Evolutionary conservation across 2,888 invertebrate species (phyloP), one percentile per base, ranked within the genome.

Genomic region (Tinea pellionella): DNA sequence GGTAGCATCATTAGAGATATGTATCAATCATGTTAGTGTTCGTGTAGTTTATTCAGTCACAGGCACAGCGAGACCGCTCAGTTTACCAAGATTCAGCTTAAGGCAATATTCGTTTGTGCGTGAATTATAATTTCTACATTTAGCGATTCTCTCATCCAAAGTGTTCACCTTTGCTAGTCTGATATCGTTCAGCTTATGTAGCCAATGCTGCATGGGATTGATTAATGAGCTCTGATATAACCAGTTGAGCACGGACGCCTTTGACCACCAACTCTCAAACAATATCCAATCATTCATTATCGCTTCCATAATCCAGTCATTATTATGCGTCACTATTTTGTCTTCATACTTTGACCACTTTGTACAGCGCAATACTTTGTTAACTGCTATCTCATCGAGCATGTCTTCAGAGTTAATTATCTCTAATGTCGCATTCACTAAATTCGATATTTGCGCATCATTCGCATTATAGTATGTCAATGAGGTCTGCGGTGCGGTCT

Each of bases 161-260:
- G 64, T 15, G 19, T 65, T 64, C 12, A 60, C 61, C 42, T 61
- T 61, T 59, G 68, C 61, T 62, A 66, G 61, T 7, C 75, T 69
- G 62, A 75, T 77, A 63, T 76, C 70, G 30, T 73, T 68, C 7
- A 80, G 64, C 61, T 71, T 69, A 61, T 78, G 81, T 62, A 85
- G 67, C 86, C 85, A 86, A 24, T 81, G 71, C 65, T 73, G 83
- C 76, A 80, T 63, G 2, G 84, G 84, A 60, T 74, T 70, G 11
- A 79, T 72, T 1, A 80, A 67, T 18, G 85, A 74, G 66, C 77
- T 77, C 64, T 75, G 78, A 65, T 80, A 80, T 64, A 81, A 63
- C 80, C 82, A 78, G 67, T 74, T 72, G 57, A 78, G 65, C 18
- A 75, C 70, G 8, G 79, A 71, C 3, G 74, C 73, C 60, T 66